phyloP scores from a whole-genome alignment of 2,113 vertebrate genomes.

The Candoia aspera region DNA sequence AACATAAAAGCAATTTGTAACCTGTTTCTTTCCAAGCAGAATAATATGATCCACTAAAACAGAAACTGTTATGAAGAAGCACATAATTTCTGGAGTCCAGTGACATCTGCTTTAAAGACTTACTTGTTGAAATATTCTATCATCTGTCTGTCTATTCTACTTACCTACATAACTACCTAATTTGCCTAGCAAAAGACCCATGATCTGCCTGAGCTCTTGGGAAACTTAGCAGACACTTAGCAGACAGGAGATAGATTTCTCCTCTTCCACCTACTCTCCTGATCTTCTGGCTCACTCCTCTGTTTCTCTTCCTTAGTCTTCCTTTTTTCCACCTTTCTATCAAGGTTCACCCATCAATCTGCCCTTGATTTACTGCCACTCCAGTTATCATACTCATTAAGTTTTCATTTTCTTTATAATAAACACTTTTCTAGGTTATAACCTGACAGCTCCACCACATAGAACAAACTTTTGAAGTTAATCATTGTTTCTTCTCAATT shows the following conservation, averaged over 20 bases:
- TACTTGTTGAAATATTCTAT: neutral
- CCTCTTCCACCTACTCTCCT: no score
- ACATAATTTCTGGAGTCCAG: neutral
- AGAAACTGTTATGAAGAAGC: neutral
- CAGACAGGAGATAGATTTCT: no score
- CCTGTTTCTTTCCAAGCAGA: neutral
- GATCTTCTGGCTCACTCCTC: no score
- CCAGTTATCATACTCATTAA: neutral
- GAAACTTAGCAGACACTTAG: no score
- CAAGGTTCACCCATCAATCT: neutral
- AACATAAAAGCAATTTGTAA: neutral
- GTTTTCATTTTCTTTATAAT: neutral
- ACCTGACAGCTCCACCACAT: neutral
- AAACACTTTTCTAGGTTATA: neutral
- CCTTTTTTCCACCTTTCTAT: neutral
- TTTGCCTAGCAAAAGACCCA: no score
- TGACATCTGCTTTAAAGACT: neutral
- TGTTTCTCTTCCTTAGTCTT: no score
- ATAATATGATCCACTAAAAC: neutral
- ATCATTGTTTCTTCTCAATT: neutral
- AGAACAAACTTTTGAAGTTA: neutral
- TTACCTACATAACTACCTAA: no score
- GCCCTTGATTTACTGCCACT: neutral
- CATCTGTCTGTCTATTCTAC: neutral
- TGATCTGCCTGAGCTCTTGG: no score